Percentiles rank a stretch among this genome's conserved stretches.
Conservation (phyloP, 2,888 invertebrate genomes). For the Drosophila kuntzei region DNA sequence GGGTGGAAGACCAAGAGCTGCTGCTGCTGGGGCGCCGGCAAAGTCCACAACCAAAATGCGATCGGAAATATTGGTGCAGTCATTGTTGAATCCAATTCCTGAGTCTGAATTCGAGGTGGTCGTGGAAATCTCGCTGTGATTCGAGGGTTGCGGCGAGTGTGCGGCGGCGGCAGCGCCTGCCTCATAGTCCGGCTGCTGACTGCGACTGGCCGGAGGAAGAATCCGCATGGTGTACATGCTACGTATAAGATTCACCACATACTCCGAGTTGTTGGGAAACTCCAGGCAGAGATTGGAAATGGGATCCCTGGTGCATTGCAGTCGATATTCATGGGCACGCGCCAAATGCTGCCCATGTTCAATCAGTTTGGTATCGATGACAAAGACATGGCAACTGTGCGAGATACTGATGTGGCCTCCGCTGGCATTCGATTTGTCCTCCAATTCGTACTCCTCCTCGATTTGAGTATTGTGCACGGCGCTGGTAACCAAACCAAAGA, state of each 20-base stretch:
- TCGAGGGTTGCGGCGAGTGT: constrained; percentile 94
- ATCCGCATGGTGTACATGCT: constrained; percentile 90
- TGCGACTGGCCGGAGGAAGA: constrained; percentile 82
- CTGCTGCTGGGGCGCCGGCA: constrained; percentile 59
- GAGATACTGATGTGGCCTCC: constrained; percentile 87
- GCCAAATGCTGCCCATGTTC: constrained; percentile 92
- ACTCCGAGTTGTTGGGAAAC: constrained; percentile 94
- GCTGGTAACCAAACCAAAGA: constrained; percentile 96
- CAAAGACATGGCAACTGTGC: constrained; percentile 97
- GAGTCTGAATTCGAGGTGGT: constrained; percentile 97
- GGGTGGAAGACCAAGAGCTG: constrained; percentile 30
- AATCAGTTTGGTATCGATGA: constrained; percentile 94
- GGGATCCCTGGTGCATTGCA: constrained; percentile 93
- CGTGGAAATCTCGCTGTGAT: constrained; percentile 91
- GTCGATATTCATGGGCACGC: constrained; percentile 93
- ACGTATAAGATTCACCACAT: constrained; percentile 90
- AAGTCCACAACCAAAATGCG: constrained; percentile 92
- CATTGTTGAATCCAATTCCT: constrained; percentile 96
- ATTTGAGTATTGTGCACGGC: constrained; percentile 87
- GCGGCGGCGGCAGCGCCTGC: constrained; percentile 84
- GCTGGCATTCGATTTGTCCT: constrained; percentile 44
- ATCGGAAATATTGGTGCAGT: constrained; percentile 93
- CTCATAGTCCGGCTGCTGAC: constrained; percentile 72
- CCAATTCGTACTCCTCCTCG: constrained; percentile 83
- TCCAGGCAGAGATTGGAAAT: constrained; percentile 93